A percentile compares a stretch with the other conserved stretches of the same genome.
Evolutionary conservation across 2,113 vertebrate species (phyloP).

Genomic region (Epinephelus cyanopodus): DNA sequence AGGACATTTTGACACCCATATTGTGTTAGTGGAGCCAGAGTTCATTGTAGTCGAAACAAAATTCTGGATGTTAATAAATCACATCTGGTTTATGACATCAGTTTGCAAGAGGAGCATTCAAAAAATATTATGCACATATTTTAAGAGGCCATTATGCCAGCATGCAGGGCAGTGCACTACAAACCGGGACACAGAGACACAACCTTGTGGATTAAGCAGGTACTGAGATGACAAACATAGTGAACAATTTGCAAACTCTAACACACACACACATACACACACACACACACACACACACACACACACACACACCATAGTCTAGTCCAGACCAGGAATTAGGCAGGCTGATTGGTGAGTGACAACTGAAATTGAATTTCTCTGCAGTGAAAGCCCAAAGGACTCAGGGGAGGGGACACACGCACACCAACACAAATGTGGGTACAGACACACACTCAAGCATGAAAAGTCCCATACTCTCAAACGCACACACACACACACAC

Average conservation of each 20-base stretch:
- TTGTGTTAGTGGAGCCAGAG: neutral
- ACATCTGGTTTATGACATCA: conserved; percentile 7
- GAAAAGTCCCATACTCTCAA: conserved; percentile 34
- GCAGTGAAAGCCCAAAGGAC: conserved; percentile 61
- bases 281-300: conserved; percentile 9
- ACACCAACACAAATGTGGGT: conserved; percentile 20
- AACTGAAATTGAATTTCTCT: conserved; percentile 75
- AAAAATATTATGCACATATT: conserved; percentile 1
- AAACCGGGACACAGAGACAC: conserved; percentile 12
- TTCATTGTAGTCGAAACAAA: neutral
- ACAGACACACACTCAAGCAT: neutral
- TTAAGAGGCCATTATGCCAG: neutral
- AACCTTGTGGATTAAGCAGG: conserved; percentile 6
- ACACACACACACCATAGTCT: conserved; percentile 13
- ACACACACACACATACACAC: conserved; percentile 31
- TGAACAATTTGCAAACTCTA: conserved; percentile 23
- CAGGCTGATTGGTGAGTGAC: conserved; percentile 73
- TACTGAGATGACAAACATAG: conserved; percentile 18
- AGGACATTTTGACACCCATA: neutral
- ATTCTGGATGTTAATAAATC: conserved; percentile 8
- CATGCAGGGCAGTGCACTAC: conserved; percentile 8
- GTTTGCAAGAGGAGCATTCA: neutral
- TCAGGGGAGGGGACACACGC: conserved; percentile 12
- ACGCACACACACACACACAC: conserved; percentile 22
- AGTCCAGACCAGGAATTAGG: conserved; percentile 65